These are phyloP conservation scores for Cantharis nigra DNA, from an alignment of 2,888 invertebrate species.

Conservation along the genomic window DNA sequence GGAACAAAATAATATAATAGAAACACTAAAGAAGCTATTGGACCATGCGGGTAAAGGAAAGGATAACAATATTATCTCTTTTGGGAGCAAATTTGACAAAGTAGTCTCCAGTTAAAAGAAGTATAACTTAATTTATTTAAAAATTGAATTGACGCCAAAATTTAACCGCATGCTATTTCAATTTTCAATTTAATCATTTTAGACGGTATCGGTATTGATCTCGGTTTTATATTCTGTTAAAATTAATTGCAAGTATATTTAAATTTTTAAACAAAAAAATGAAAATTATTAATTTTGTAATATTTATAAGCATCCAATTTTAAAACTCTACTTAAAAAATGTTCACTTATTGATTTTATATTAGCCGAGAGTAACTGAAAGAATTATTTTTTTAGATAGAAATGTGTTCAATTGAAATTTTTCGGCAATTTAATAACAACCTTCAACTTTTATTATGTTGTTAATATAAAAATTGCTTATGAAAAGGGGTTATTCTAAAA, in stretches of 20 bases:
- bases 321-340: not conserved
- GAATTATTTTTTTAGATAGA: not conserved
- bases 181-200: not conserved
- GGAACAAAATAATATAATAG: not conserved
- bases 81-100: not conserved
- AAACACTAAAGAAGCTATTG: not conserved
- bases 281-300: not conserved
- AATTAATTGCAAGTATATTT: not conserved
- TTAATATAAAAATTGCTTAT: not conserved
- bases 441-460: not conserved
- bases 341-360: not conserved
- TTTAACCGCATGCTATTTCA: not conserved
- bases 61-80: not conserved
- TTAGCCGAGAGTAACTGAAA: not conserved
- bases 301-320: not conserved
- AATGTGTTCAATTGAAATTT: not conserved
- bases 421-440: not conserved
- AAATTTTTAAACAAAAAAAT: not conserved
- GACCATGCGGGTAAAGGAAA: not conserved
- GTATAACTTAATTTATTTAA: not conserved
- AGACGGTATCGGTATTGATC: not conserved
- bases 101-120: not conserved
- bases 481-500: not conserved
- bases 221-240: not conserved
- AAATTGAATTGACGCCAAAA: not conserved